These are phyloP conservation scores for Mormyrus proboscirostris DNA, from an alignment of 2,797 vertebrate species.

Conservation along the genomic window DNA sequence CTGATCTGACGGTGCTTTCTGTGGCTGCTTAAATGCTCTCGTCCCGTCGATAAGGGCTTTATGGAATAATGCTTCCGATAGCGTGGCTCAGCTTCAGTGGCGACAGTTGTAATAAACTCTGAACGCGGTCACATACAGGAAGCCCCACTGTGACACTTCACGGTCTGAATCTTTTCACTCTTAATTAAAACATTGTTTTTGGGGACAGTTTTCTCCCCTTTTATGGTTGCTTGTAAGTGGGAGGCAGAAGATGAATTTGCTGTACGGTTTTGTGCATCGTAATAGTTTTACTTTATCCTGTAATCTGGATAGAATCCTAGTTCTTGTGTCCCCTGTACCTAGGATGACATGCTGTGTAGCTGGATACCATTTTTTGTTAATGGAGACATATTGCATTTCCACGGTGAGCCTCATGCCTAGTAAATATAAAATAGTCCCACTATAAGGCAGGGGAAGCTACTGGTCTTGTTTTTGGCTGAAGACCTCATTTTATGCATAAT, in stretches of 20 bases:
- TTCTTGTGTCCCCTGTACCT: not conserved
- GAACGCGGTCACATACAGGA: not conserved
- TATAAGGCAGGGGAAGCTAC: not conserved
- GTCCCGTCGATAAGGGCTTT: not conserved
- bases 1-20: not conserved
- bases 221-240: not conserved
- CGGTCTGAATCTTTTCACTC: not conserved
- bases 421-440: not conserved
- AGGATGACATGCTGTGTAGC: not conserved
- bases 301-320: not conserved
- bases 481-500: not conserved
- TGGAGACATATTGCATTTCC: not conserved
- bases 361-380: not conserved
- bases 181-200: not conserved
- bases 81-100: not conserved
- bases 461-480: not conserved
- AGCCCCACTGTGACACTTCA: not conserved
- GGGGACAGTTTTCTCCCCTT: not conserved
- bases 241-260: not conserved
- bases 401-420: not conserved
- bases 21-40: not conserved
- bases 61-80: not conserved
- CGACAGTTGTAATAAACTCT: not conserved
- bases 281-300: not conserved
- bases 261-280: not conserved